Evolutionary conservation across 2,888 invertebrate genomes (phyloP).

Genomic region (Epinotia ramella): DNA sequence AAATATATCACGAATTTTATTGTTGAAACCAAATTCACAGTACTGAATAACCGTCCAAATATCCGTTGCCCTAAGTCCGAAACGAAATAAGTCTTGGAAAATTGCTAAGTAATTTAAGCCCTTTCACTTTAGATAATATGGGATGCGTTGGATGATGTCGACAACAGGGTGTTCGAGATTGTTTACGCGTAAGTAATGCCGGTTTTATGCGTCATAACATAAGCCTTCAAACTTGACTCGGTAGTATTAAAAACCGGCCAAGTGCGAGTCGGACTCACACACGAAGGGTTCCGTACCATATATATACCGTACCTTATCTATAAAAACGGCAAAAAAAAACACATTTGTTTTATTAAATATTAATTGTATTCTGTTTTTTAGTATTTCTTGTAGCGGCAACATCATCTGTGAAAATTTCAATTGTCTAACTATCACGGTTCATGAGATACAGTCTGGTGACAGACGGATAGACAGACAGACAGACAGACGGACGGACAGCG

Average conservation of each 20-base stretch:
- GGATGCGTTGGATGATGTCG: conserved; percentile 8
- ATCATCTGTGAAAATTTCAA: too few species aligned
- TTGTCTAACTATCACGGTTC: too few species aligned
- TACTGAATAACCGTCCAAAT: conserved; percentile 14
- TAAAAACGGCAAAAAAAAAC: too few species aligned
- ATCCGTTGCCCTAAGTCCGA: neutral
- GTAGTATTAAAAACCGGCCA: neutral
- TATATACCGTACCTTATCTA: too few species aligned
- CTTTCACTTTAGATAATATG: neutral
- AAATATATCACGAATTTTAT: conserved; percentile 37
- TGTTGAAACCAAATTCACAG: conserved; percentile 22
- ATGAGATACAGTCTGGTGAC: too few species aligned
- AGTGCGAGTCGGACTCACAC: too few species aligned
- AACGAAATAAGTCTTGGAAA: neutral
- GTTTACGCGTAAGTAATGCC: neutral
- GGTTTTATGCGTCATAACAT: neutral
- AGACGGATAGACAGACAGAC: too few species aligned
- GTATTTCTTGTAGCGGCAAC: too few species aligned
- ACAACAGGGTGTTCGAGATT: neutral
- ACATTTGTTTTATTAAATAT: too few species aligned
- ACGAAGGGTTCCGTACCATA: too few species aligned
- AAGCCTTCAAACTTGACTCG: neutral
- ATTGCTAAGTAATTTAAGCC: neutral
- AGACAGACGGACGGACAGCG: too few species aligned
- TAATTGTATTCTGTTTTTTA: too few species aligned